Evolutionary conservation across 1,140 invertebrate species (phyloP).

Genomic region (Eupristina koningsbergeri): DNA sequence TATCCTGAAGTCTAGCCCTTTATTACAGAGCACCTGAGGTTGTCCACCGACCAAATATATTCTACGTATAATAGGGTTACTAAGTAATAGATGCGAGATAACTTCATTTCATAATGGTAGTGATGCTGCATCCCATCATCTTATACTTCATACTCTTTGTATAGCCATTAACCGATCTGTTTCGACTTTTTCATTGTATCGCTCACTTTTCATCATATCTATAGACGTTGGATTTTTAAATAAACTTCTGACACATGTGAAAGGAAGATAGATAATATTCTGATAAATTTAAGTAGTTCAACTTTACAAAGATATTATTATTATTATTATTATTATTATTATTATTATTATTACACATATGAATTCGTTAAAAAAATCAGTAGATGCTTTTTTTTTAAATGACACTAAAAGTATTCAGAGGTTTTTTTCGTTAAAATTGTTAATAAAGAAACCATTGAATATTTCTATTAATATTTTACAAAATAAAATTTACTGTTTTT

Average conservation of each 20-base stretch:
- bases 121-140: constrained; percentile 42
- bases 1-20: constrained; percentile 18
- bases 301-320: no score
- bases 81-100: constrained; percentile 53
- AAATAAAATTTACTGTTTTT: no score
- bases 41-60: constrained; percentile 10
- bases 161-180: constrained; percentile 37
- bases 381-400: no score
- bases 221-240: not conserved
- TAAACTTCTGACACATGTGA: not conserved
- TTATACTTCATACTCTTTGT: constrained; percentile 20
- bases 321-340: no score
- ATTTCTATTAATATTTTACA: no score
- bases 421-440: no score
- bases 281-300: not conserved
- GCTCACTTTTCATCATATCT: constrained; percentile 1
- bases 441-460: no score
- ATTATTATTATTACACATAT: no score
- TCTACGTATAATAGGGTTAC: constrained; percentile 45
- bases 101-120: constrained; percentile 39
- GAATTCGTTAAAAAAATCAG: no score
- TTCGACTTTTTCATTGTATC: constrained; percentile 20
- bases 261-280: not conserved
- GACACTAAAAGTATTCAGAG: no score
- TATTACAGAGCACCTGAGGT: constrained; percentile 30